A percentile compares a stretch with the other conserved stretches of the same genome.
These are phyloP conservation scores for Rhea americana DNA, from an alignment of 2,113 vertebrate species.

Conservation along the genomic window DNA sequence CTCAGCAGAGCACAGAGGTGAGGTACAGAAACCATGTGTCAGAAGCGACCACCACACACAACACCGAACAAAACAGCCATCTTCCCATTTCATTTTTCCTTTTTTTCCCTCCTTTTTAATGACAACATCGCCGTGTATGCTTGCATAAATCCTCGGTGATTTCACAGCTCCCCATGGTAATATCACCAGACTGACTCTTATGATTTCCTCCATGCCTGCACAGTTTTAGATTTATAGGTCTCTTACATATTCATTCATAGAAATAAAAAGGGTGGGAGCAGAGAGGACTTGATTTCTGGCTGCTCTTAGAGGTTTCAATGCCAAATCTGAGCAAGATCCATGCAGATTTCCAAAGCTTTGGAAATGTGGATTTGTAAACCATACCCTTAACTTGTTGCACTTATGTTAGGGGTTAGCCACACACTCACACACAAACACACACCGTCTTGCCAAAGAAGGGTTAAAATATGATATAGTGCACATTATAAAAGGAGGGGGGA, in stretches of 20 bases:
- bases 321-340: neutral
- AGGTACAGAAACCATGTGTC: neutral
- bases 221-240: conserved; percentile 63
- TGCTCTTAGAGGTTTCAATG: conserved; percentile 32
- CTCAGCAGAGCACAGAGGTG: neutral
- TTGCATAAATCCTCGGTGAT: conserved; percentile 60
- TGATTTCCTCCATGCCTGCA: conserved; percentile 54
- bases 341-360: neutral
- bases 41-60: conserved; percentile 20
- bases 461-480: neutral
- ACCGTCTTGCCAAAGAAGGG: neutral
- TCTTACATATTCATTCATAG: conserved; percentile 65
- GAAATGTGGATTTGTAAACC: conserved; percentile 31
- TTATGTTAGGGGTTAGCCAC: neutral
- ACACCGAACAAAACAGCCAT: neutral
- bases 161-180: conserved; percentile 51
- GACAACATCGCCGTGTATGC: neutral
- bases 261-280: conserved; percentile 48
- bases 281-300: conserved; percentile 45
- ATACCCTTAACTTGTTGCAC: neutral
- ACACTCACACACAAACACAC: fast-evolving
- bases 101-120: neutral
- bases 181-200: conserved; percentile 55
- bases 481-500: neutral
- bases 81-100: neutral